These are phyloP conservation scores for Papilio glaucus DNA, from an alignment of 1,140 invertebrate genomes.

Conservation along the genomic window DNA sequence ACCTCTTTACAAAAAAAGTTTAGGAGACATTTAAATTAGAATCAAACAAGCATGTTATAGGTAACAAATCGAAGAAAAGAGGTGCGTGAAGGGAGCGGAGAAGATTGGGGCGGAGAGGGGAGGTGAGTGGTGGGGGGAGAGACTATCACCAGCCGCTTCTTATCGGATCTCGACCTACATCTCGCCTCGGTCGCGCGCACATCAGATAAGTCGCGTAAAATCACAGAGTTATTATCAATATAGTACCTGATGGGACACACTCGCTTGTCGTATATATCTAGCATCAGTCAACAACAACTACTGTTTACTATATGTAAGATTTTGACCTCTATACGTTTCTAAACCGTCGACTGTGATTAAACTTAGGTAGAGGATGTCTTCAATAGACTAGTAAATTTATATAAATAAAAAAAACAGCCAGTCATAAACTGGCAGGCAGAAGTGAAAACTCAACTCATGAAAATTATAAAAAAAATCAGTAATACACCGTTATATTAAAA, in stretches of 20 bases:
- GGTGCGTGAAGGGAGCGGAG: neutral
- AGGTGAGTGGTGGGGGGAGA: neutral
- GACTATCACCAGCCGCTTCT: neutral
- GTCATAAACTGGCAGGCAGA: too few species aligned
- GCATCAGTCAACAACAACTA: too few species aligned
- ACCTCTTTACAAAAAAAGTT: too few species aligned
- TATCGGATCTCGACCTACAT: conserved; percentile 26
- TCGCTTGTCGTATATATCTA: neutral
- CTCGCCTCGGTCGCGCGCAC: neutral
- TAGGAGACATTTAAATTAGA: neutral
- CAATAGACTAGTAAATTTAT: too few species aligned
- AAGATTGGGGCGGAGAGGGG: neutral
- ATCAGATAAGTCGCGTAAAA: conserved; percentile 12
- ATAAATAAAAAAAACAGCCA: too few species aligned
- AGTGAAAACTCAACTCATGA: too few species aligned
- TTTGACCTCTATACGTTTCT: too few species aligned
- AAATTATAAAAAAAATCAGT: too few species aligned
- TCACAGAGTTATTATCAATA: conserved; percentile 9
- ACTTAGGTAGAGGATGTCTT: too few species aligned
- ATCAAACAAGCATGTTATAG: neutral
- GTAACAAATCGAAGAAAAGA: neutral
- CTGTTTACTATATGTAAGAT: too few species aligned
- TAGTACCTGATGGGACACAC: neutral
- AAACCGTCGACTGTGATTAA: too few species aligned
- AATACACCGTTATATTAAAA: too few species aligned